Base-by-base conservation (phyloP, 2,888 invertebrate species). In the Atrina japonica region DNA sequence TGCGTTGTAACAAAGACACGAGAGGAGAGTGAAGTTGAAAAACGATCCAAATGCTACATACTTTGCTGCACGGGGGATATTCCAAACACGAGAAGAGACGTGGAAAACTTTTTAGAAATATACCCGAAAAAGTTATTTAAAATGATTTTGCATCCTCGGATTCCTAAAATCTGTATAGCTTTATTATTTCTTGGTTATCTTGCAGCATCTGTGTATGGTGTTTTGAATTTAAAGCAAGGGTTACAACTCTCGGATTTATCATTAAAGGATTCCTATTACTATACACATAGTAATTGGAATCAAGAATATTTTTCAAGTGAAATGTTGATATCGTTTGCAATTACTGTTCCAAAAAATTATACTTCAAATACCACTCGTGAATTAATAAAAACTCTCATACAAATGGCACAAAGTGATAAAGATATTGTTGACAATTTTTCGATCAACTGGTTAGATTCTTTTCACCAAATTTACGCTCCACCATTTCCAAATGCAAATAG, bases 61-160 rank as follows among this genome's bases (percentile, higher is more conserved):
- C 60, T 69, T 45, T 95, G 85, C 56, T 85, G 84, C 69, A 66
- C 78, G 2, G 85, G 84, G 7, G 58, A 73, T 6, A 71, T 73
- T 6, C 83, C 85, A 0, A 64, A 64, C 14, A 56, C 50, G 7
- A 49, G 66, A 5, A 63, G 50, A n/a, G 78, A 82, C 18, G 75
- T 78, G 27, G 83, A 85, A 25, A 83, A 85, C 47, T 47, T 64
- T 0, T 75, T 80, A 18, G 85, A 86, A 66, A 84, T 74, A 35
- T 66, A 81, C 0, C 83, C 85, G 0, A 69, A 74, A n/a, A 65
- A 59, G 21, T 55, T 78, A 9, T 58, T 86, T 11, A 79, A 79
- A 11, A 72, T 66, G 35, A 7, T 85, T 43, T 73, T 86, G 14
- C 52, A 75, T 30, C 64, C 71, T 18, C 45, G 23, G 1, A 74